Evolutionary conservation across 1,140 invertebrate species (phyloP), one percentile per base, ranked within the genome.

Genomic region (Zaprionus camerounensis): DNA sequence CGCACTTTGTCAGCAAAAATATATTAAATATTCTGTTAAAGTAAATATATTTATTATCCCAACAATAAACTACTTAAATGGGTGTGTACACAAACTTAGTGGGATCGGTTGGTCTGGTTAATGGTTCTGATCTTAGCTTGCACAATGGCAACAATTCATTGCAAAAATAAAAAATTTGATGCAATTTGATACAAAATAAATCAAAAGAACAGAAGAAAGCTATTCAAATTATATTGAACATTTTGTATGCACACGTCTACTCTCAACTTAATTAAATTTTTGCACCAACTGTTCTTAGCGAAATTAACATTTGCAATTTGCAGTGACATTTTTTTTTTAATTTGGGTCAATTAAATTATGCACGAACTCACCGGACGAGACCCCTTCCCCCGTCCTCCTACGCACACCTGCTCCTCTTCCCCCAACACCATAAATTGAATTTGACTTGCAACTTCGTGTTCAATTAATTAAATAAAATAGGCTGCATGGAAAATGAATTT

Each of bases 291-390:
- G 17, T 49, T 15, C 15, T n/a, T n/a, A 12, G 9, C 7, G 5
- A n/a, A 4, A 22, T 51, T 5, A 51, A 24, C 46, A 51, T 51
- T 22, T 24, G 46, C 46, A 51, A 13, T 22, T 51, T 51, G 46
- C 46, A 51, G 12, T 24, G 7, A 2, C 11, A 36, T 38, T 22
- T 38, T 38, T 38, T 58, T 22, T 38, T 38, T 58, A 22, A 38
- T 36, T 12, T 58, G 57, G 4, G 34, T 58, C 57, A 58, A 58
- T 11, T 38, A 36, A 58, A 38, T 58, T 38, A 58, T 58, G 56
- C 34, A 41, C 46, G 11, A 13, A 12, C 12, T 22, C 11, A 51
- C 9, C 20, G 46, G 20, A 41, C 15, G 5, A 5, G 7, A 2
- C 41, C 41, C n/a, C 41, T n/a, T 15, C 4, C 3, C 12, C n/a